Conservation (phyloP, 2,797 vertebrate genomes). For the Bradypus variegatus region DNA sequence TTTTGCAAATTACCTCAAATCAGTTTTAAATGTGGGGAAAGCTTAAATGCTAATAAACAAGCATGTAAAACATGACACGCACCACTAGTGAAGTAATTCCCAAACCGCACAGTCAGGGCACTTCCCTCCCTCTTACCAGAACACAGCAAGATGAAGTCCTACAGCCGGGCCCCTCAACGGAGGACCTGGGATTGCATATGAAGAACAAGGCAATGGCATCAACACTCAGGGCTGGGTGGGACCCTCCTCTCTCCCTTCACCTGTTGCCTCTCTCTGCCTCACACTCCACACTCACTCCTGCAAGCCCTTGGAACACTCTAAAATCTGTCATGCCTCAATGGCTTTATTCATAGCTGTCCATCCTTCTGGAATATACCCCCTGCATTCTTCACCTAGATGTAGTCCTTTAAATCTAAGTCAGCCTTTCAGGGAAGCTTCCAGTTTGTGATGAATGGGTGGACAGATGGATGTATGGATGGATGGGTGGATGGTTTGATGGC, state of each 20-base stretch:
- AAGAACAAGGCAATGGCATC: not conserved
- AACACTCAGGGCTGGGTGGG: accelerated
- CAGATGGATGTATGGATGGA: too few species aligned
- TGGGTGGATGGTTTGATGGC: too few species aligned
- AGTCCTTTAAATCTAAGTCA: not conserved
- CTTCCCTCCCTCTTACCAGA: not conserved
- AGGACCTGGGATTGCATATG: accelerated
- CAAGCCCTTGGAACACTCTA: accelerated
- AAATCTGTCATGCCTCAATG: accelerated
- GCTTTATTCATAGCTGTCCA: not conserved
- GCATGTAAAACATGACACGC: not conserved
- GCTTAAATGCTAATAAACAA: not conserved
- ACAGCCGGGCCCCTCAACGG: not conserved
- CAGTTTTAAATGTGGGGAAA: not conserved
- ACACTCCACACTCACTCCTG: accelerated
- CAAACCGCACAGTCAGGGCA: too few species aligned
- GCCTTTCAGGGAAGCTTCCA: not conserved
- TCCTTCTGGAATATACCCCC: not conserved
- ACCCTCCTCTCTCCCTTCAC: accelerated
- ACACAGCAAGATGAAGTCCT: accelerated
- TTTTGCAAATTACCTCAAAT: not conserved
- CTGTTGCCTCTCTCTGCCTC: accelerated
- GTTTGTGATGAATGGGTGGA: too few species aligned
- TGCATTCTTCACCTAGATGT: accelerated
- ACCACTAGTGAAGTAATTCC: not conserved